These are phyloP conservation scores for Dryas iulia DNA, from an alignment of 1,140 invertebrate genomes.

Conservation along the genomic window DNA sequence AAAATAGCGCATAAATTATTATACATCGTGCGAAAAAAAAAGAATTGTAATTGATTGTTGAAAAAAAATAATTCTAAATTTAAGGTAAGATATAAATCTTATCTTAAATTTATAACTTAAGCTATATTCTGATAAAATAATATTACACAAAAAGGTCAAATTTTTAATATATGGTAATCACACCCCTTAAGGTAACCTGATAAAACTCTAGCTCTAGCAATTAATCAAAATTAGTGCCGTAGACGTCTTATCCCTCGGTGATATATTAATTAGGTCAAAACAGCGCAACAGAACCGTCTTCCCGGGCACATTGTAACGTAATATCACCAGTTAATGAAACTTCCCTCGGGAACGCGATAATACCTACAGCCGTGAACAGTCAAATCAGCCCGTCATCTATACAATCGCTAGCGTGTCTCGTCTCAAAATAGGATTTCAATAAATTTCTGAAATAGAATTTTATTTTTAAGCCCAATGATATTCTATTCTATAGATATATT, in stretches of 20 bases:
- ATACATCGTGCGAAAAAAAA: too few relatives aligned
- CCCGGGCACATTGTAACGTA: conserved; percentile 57
- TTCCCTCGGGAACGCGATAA: conserved; percentile 46
- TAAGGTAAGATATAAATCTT: too few relatives aligned
- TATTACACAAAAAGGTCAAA: background rate
- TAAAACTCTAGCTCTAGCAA: conserved; percentile 39
- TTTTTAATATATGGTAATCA: conserved; percentile 17
- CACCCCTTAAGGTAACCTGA: conserved; percentile 21
- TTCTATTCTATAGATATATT: too few relatives aligned
- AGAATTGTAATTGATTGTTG: too few relatives aligned
- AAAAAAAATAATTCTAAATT: too few relatives aligned
- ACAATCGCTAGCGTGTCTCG: background rate
- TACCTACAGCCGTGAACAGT: conserved; percentile 42
- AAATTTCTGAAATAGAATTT: background rate
- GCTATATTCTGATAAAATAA: background rate
- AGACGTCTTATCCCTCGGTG: conserved; percentile 53
- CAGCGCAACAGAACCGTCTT: conserved; percentile 51
- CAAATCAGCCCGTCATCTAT: conserved; percentile 25
- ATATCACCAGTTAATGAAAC: conserved; percentile 64
- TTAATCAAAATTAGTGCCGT: conserved; percentile 61
- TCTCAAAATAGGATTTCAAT: background rate
- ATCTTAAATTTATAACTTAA: background rate
- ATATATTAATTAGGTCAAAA: conserved; percentile 73
- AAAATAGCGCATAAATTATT: too few relatives aligned
- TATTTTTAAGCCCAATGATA: too few relatives aligned